Evolutionary conservation across 1,140 invertebrate species (phyloP).

Genomic region (Eumaeus atala): DNA sequence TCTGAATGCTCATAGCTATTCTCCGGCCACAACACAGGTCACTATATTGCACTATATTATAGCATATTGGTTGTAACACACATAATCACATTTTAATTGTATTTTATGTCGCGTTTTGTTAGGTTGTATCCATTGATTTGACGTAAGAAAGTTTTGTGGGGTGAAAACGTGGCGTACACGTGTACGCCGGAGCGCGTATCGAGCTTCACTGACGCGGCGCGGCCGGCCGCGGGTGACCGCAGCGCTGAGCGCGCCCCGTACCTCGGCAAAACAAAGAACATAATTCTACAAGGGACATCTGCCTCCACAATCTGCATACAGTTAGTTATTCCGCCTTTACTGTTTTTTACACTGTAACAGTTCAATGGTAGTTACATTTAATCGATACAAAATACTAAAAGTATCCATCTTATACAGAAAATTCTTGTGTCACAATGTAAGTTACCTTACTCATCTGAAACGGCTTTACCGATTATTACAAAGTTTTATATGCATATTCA

Average conservation of each 20-base stretch:
- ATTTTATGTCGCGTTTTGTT: constrained; percentile 44
- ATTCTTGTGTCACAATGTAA: no score
- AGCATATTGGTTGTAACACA: constrained; percentile 32
- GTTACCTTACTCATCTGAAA: no score
- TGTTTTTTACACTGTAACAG: no score
- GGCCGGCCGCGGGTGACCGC: constrained; percentile 24
- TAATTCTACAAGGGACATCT: constrained; percentile 21
- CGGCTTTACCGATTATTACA: no score
- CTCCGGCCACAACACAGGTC: constrained; percentile 37
- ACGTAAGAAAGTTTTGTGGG: constrained; percentile 66
- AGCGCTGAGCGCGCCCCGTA: constrained; percentile 30
- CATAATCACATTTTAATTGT: constrained; percentile 49
- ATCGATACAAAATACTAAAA: no score
- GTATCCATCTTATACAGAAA: no score
- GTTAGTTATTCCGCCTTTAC: background rate
- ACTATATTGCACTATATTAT: constrained; percentile 49
- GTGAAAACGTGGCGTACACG: constrained; percentile 25
- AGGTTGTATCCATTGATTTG: constrained; percentile 72
- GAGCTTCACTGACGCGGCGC: constrained; percentile 39
- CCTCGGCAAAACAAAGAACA: constrained; percentile 35
- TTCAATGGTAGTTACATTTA: no score
- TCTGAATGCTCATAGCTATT: constrained; percentile 66
- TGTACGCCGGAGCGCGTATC: constrained; percentile 23
- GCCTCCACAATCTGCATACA: constrained; percentile 7
- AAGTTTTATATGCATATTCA: no score